A percentile compares a stretch with the other conserved stretches of the same genome.
These are phyloP conservation scores for Okamejei kenojei DNA, from an alignment of 2,797 vertebrate genomes.

Conservation along the genomic window DNA sequence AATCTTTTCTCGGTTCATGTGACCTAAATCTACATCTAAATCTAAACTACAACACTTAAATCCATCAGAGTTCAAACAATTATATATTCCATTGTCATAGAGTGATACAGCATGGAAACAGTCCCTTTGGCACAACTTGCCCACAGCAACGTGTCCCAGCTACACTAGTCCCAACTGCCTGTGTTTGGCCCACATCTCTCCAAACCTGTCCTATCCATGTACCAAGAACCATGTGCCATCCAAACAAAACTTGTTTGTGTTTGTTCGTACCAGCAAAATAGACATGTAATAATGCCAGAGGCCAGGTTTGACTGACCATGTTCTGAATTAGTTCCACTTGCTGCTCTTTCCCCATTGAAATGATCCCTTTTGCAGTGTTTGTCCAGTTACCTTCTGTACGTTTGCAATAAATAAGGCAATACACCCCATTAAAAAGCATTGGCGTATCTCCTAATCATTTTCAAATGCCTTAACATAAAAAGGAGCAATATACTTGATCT, in stretches of 20 bases:
- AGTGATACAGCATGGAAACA: no score
- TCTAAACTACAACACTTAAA: background rate
- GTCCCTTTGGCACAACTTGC: no score
- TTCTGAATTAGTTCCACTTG: background rate
- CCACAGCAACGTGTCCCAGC: no score
- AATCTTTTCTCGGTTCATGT: no score
- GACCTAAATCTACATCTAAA: no score
- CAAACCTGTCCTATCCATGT: no score
- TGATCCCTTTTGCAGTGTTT: background rate
- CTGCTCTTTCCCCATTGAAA: background rate
- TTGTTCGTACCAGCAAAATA: background rate
- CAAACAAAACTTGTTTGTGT: background rate
- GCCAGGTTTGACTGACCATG: background rate
- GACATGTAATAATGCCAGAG: background rate
- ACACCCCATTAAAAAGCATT: background rate
- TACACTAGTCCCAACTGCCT: no score
- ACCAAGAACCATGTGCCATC: background rate
- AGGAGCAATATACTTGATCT: no score
- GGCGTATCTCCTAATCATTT: background rate
- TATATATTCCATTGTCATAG: background rate
- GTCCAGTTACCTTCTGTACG: background rate
- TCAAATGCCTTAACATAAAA: no score
- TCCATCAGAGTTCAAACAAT: background rate
- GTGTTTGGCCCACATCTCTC: no score
- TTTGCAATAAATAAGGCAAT: background rate